Evolutionary conservation across 2,113 vertebrate genomes (phyloP).

Genomic region (Melanocharis versteri): DNA sequence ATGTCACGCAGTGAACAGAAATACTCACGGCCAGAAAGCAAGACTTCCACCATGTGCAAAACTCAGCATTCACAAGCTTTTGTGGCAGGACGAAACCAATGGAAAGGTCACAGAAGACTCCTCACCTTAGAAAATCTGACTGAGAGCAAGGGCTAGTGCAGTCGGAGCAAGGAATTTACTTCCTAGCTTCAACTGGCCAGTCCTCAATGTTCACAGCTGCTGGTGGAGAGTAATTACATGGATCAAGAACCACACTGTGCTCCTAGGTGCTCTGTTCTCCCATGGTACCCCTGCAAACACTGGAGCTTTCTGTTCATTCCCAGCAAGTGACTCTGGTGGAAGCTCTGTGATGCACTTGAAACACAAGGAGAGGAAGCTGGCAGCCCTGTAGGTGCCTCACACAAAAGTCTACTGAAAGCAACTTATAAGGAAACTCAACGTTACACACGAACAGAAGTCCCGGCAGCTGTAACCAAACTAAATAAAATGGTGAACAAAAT

Average conservation of each 20-base stretch:
- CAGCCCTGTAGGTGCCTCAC: not conserved
- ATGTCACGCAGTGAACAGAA: not conserved
- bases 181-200: accelerated
- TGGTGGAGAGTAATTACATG: accelerated
- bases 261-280: not conserved
- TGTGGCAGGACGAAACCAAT: not conserved
- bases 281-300: not conserved
- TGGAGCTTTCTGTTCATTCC: not conserved
- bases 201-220: not conserved
- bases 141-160: not conserved
- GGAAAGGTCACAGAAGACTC: not conserved
- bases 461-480: not conserved
- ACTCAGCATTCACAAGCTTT: not conserved
- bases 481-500: not conserved
- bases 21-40: not conserved
- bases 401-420: not conserved
- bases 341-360: accelerated
- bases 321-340: not conserved
- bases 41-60: not conserved
- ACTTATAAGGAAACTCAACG: not conserved
- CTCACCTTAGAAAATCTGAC: not conserved
- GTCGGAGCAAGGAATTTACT: not conserved
- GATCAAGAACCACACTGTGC: not conserved
- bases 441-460: accelerated
- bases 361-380: accelerated